These are phyloP conservation scores for Orius insidiosus DNA, from an alignment of 1,140 invertebrate species.

Conservation along the genomic window DNA sequence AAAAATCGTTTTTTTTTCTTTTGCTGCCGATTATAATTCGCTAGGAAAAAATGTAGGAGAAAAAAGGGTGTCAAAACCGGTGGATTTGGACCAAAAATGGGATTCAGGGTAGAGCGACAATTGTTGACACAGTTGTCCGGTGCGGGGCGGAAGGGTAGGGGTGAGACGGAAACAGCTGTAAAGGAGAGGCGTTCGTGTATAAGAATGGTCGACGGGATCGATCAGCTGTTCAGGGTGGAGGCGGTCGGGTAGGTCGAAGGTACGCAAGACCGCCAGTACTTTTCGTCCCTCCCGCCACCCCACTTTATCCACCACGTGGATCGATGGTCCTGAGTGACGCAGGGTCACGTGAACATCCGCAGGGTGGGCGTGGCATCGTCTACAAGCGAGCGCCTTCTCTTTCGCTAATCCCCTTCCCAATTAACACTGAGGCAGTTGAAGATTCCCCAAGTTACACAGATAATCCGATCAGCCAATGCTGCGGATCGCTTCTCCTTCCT, in stretches of 20 bases:
- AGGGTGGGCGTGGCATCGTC: not conserved
- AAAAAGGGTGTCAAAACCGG: not conserved
- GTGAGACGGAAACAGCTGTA: conserved; percentile 2
- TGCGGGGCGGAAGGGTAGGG: not conserved
- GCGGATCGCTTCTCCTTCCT: no score
- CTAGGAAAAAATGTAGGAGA: no score
- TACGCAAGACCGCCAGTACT: not conserved
- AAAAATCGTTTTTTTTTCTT: no score
- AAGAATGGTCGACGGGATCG: not conserved
- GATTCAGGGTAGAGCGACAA: not conserved
- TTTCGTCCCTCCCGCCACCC: not conserved
- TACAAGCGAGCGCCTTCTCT: not conserved
- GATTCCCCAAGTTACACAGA: no score
- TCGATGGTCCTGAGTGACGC: not conserved
- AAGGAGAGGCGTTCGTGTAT: not conserved
- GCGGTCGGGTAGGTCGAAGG: no score
- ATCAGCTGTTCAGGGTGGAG: no score
- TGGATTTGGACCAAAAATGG: not conserved
- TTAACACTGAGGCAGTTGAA: no score
- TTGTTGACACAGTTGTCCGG: not conserved
- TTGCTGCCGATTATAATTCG: no score
- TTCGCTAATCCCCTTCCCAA: conserved; percentile 2
- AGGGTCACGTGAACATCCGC: conserved; percentile 9
- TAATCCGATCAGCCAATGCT: no score
- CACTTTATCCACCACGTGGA: not conserved